phyloP scores from a whole-genome alignment of 1,140 invertebrate species.

The Mercenaria mercenaria region DNA sequence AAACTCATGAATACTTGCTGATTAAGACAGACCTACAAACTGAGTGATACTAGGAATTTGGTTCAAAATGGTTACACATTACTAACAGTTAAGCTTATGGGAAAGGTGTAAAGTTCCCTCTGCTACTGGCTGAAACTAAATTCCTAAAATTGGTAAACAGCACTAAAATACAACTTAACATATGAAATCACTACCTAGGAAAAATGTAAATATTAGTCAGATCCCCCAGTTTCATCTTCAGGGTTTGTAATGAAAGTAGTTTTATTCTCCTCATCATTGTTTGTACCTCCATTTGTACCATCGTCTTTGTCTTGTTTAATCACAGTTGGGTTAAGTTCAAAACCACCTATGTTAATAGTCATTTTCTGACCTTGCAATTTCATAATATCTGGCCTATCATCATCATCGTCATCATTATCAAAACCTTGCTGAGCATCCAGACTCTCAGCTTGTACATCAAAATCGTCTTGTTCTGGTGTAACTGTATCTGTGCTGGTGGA shows the following conservation, averaged over 20 bases:
- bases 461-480: slow-evolving; percentile 49
- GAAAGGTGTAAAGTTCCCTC: too few species aligned
- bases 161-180: too few species aligned
- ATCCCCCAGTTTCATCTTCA: too few species aligned
- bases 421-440: slow-evolving; percentile 48
- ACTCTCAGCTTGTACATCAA: slow-evolving; percentile 51
- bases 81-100: too few species aligned
- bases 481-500: slow-evolving; percentile 57
- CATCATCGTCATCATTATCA: slow-evolving; percentile 45
- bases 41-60: too few species aligned
- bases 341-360: slow-evolving; percentile 49
- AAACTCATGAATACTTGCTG: too few species aligned
- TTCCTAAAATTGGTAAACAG: too few species aligned
- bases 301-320: not conserved
- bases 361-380: slow-evolving; percentile 41
- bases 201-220: too few species aligned
- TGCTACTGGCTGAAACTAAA: too few species aligned
- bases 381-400: slow-evolving; percentile 25
- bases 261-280: not conserved
- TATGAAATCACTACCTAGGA: too few species aligned
- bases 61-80: too few species aligned
- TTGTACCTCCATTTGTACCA: not conserved
- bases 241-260: slow-evolving; percentile 49
- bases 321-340: slow-evolving; percentile 53
- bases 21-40: too few species aligned